phyloP scores from a whole-genome alignment of 92 coral and sea anemone species.

The Palythoa grandiflora region DNA sequence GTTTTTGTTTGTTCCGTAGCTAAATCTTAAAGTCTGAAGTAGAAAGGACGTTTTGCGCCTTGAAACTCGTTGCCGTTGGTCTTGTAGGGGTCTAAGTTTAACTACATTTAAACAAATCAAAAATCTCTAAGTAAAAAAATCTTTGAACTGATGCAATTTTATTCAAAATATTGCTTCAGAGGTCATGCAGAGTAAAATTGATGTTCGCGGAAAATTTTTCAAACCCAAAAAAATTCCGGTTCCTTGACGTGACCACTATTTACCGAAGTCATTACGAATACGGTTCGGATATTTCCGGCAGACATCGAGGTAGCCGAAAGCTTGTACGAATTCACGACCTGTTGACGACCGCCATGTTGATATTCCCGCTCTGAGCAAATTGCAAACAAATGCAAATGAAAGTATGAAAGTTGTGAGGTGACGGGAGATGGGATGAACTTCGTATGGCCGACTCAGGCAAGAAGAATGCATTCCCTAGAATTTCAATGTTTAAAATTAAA shows the following conservation, averaged over 20 bases:
- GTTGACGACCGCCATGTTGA: conserved; percentile 41
- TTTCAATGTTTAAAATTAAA: conserved; percentile 22
- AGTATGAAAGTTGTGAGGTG: conserved; percentile 40
- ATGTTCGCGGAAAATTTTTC: not conserved
- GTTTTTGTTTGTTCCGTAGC: too few species aligned
- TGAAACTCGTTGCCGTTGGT: too few species aligned
- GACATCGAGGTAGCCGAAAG: conserved; percentile 10
- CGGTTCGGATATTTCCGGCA: conserved; percentile 19
- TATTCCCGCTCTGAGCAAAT: conserved; percentile 32
- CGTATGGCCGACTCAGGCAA: conserved; percentile 52
- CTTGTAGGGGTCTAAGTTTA: too few species aligned
- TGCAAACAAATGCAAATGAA: conserved; percentile 55
- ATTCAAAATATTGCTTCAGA: too few species aligned
- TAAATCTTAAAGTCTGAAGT: too few species aligned
- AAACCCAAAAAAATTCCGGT: not conserved
- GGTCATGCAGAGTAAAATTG: too few species aligned
- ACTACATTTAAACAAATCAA: too few species aligned
- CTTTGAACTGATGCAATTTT: too few species aligned
- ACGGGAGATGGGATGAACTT: conserved; percentile 55
- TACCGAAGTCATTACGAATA: conserved; percentile 4
- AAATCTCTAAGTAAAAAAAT: too few species aligned
- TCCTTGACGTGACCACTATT: not conserved
- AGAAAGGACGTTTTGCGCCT: too few species aligned
- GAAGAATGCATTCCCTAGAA: conserved; percentile 33
- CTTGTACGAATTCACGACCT: conserved; percentile 10